These are phyloP conservation scores for Lepilemur septentrionalis DNA, from an alignment of 2,797 vertebrate species.

Conservation along the genomic window DNA sequence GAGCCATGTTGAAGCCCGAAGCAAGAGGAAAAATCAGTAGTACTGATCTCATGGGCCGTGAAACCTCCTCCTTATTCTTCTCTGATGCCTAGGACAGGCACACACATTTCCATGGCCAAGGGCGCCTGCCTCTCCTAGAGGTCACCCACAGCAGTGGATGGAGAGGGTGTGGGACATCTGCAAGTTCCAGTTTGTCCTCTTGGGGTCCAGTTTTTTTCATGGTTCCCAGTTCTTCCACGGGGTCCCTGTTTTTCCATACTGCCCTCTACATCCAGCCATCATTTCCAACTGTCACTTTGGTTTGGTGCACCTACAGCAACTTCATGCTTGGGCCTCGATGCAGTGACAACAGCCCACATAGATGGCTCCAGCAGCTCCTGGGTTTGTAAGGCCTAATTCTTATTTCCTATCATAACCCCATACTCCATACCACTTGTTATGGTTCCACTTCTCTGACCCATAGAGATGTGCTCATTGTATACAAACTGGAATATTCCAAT, in stretches of 20 bases:
- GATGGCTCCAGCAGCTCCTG: too few relatives aligned
- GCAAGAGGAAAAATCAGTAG: not conserved
- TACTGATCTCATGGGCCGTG: accelerated
- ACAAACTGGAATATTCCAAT: not conserved
- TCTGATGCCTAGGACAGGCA: too few relatives aligned
- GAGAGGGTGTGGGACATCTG: accelerated
- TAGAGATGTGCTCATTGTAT: not conserved
- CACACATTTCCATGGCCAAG: accelerated
- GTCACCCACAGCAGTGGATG: accelerated
- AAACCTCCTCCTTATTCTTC: not conserved
- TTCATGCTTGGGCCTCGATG: accelerated
- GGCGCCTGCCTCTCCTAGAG: not conserved
- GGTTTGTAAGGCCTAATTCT: not conserved
- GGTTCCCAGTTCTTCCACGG: not conserved
- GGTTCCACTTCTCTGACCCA: not conserved
- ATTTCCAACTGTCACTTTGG: not conserved
- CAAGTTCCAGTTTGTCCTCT: not conserved
- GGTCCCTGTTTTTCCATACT: not conserved
- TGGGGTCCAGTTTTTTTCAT: not conserved
- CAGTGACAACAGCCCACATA: not conserved
- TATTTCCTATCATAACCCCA: not conserved
- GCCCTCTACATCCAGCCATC: too few relatives aligned
- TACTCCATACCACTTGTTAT: accelerated
- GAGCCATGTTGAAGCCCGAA: not conserved
- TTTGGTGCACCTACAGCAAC: too few relatives aligned